These are phyloP conservation scores for Hydriomena furcata DNA, from an alignment of 2,888 invertebrate species.

Conservation along the genomic window DNA sequence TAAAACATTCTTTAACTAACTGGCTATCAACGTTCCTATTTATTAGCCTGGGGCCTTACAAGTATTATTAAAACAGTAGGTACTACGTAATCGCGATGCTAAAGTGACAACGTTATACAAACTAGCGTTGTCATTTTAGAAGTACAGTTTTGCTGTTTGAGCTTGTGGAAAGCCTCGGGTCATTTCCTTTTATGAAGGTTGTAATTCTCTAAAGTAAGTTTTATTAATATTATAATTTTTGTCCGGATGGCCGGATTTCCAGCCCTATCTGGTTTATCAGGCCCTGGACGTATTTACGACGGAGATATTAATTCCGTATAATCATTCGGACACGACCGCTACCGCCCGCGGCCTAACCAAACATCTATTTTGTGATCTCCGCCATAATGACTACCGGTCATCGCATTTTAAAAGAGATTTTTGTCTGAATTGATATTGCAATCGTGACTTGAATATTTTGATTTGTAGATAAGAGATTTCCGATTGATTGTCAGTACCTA, in stretches of 20 bases:
- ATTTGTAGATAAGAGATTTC: not conserved
- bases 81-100: too few relatives aligned
- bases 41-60: too few relatives aligned
- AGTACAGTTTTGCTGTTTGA: too few relatives aligned
- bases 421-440: slow-evolving; percentile 16
- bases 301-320: slow-evolving; percentile 52
- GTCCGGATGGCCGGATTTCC: slow-evolving; percentile 2
- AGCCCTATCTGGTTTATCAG: slow-evolving; percentile 31
- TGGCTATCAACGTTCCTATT: too few relatives aligned
- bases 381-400: slow-evolving; percentile 69
- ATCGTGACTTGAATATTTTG: slow-evolving; percentile 14
- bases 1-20: too few relatives aligned
- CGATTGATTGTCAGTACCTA: too few relatives aligned
- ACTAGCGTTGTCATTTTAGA: too few relatives aligned
- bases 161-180: too few relatives aligned
- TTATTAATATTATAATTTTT: not conserved
- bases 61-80: too few relatives aligned
- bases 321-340: slow-evolving; percentile 59
- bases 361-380: slow-evolving; percentile 56
- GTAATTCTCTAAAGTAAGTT: too few relatives aligned
- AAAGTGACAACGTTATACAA: too few relatives aligned
- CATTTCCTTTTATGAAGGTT: not conserved
- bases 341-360: slow-evolving; percentile 51
- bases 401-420: slow-evolving; percentile 35
- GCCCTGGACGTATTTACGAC: slow-evolving; percentile 49